These are phyloP conservation scores for Ricordea florida DNA, from an alignment of 92 coral and sea anemone genomes.

Conservation along the genomic window DNA sequence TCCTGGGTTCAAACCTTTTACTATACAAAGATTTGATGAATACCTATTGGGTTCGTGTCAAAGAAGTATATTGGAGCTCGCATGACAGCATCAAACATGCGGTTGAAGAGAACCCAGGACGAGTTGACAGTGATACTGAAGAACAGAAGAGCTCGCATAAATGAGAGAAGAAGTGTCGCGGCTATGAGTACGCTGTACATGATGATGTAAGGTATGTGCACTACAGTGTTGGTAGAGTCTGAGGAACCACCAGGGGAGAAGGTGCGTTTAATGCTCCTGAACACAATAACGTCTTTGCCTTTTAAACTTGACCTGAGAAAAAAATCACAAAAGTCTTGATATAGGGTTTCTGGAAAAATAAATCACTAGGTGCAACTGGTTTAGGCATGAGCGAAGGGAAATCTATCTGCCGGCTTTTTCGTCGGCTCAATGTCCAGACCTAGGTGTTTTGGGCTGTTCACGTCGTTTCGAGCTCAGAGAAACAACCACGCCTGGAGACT, in stretches of 20 bases:
- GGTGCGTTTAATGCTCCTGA: not conserved
- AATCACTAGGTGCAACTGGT: too few species aligned
- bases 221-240: not conserved
- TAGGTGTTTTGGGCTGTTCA: too few species aligned
- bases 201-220: constrained; percentile 41
- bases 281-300: constrained; percentile 1
- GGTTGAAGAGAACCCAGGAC: constrained; percentile 71
- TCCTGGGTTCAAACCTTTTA: too few species aligned
- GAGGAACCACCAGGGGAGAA: not conserved
- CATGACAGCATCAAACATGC: constrained; percentile 80
- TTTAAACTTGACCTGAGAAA: constrained; percentile 47
- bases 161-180: constrained; percentile 45
- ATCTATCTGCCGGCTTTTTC: too few species aligned
- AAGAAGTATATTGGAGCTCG: constrained; percentile 87
- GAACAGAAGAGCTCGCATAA: constrained; percentile 67
- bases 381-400: too few species aligned
- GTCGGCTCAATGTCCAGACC: too few species aligned
- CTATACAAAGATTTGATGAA: too few species aligned
- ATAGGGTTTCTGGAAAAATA: not conserved
- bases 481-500: too few species aligned
- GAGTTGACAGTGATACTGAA: constrained; percentile 65
- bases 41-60: constrained; percentile 91
- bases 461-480: too few species aligned
- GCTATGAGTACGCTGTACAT: constrained; percentile 78
- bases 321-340: not conserved